Base-by-base conservation (phyloP, 2,113 vertebrate genomes). In the Calonectris borealis region DNA sequence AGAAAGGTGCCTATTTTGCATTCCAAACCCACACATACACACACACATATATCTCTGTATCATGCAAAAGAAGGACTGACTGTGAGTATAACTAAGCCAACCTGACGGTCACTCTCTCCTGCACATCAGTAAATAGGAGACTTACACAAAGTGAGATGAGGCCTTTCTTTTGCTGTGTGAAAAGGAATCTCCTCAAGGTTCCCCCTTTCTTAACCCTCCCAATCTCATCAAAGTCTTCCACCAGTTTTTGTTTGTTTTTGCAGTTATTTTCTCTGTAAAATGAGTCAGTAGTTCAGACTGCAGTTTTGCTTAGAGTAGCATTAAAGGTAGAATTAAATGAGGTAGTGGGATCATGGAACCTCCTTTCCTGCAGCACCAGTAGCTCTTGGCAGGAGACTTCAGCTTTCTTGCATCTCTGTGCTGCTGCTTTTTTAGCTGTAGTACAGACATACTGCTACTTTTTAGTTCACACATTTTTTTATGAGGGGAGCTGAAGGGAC, bases 61-160 rank as follows among this genome's bases (percentile, higher is more conserved):
- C 0, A 1, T 2, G 1, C 25, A 64, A 18, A 65, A n/a, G 62
- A 27, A 60, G 7, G 12, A 19, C 34, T 77, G 36, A 36, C 19
- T 29, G 14, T 61, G 44, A 38, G 18, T 17, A 1, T 29, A 81
- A 46, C 10, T 42, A 57, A 54, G 15, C 15, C 26, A 52, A 24
- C 15, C 9, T 81, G 38, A 68, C 0, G 5, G 24, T 66, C 60
- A 7, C 31, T 80, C 7, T 40, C 0, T 26, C 10, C 11, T 72
- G 29, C 16, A 18, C 8, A 0, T 62, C 5, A 32, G 42, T 48
- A 22, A 58, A 55, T 0, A 75, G 13, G 36, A 83, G 20, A 40
- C 10, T 83, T 70, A 29, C 17, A 46, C 10, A 73, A 86, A 96
- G 46, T 7, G 36, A 61, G 17, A 46, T 22, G 49, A 42, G 32